phyloP scores from a whole-genome alignment of 1,140 invertebrate genomes.

The Armadillidium nasatum region DNA sequence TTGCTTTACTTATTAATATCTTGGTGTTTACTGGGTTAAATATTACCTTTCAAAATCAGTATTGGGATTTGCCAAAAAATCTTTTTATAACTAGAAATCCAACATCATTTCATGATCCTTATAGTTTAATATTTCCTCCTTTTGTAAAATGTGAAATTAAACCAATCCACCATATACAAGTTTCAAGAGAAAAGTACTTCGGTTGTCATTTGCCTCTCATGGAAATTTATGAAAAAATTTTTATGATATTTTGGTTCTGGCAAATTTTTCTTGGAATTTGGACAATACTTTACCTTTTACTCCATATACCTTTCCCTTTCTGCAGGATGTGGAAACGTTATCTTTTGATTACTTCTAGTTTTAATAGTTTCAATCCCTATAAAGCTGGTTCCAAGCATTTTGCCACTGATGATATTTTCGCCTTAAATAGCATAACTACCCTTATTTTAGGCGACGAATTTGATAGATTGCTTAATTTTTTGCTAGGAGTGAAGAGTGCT shows the following conservation, averaged over 20 bases:
- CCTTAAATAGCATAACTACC: not conserved
- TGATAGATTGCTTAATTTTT: not conserved
- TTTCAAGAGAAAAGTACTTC: not conserved
- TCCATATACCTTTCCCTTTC: not conserved
- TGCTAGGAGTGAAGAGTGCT: not conserved
- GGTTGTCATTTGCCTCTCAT: not conserved
- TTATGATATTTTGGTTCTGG: constrained; percentile 2
- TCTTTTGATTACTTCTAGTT: not conserved
- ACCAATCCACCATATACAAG: not conserved
- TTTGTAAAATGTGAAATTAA: not conserved
- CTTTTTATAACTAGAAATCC: not conserved
- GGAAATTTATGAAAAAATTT: constrained; percentile 4
- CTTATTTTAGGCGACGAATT: not conserved
- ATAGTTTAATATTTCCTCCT: not conserved
- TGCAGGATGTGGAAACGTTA: not conserved
- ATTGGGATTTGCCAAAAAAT: not conserved
- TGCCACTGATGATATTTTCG: not conserved
- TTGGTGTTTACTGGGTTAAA: not conserved
- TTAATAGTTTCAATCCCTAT: not conserved
- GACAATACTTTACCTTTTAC: not conserved
- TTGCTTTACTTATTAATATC: not conserved
- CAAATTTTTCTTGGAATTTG: not conserved
- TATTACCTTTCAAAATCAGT: not conserved
- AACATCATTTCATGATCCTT: not conserved
- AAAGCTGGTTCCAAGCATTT: not conserved